Conservation (phyloP, 2,888 invertebrate species). For the Thalpophila matura region DNA sequence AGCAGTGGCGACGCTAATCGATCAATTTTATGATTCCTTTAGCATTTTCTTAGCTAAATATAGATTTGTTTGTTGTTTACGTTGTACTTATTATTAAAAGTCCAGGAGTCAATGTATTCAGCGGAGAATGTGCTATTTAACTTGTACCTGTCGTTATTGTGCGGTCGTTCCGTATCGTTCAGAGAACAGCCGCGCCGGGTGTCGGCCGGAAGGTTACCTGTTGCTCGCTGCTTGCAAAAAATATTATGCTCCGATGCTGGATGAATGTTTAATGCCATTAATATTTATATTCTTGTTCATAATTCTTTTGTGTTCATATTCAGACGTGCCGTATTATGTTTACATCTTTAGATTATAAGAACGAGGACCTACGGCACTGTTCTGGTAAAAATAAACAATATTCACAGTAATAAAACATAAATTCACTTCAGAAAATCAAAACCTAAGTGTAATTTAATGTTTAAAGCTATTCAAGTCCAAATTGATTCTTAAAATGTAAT, state of each 20-base stretch:
- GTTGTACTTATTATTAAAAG: background rate
- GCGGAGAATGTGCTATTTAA: background rate
- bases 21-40: constrained; percentile 29
- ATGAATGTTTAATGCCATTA: constrained; percentile 58
- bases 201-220: constrained; percentile 65
- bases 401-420: constrained; percentile 14
- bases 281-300: constrained; percentile 49
- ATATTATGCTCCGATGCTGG: constrained; percentile 59
- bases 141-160: constrained; percentile 65
- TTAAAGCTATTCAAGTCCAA: background rate
- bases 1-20: constrained; percentile 40
- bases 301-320: constrained; percentile 51
- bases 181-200: constrained; percentile 58
- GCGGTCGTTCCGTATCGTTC: constrained; percentile 50
- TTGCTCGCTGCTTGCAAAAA: constrained; percentile 67
- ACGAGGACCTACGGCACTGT: constrained; percentile 23
- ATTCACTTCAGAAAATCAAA: background rate
- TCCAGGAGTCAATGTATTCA: background rate
- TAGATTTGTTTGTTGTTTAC: background rate
- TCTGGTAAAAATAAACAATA: constrained; percentile 1
- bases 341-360: constrained; percentile 38
- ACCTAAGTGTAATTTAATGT: background rate
- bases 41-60: constrained; percentile 12
- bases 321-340: constrained; percentile 33
- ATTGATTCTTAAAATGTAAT: constrained; percentile 5